Base-by-base conservation (phyloP, 2,113 vertebrate species). In the Zosterops lateralis region DNA sequence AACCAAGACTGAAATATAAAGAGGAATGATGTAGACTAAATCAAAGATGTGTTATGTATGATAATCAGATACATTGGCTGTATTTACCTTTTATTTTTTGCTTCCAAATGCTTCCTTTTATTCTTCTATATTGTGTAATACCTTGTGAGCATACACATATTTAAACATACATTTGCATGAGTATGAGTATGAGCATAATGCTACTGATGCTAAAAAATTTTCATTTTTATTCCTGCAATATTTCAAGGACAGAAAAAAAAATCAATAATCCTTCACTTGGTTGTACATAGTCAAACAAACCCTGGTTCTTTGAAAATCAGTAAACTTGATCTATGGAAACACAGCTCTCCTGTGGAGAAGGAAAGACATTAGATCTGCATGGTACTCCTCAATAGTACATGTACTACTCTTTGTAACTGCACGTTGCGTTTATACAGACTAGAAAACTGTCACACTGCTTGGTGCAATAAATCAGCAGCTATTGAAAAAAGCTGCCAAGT, bases 381-480 rank as follows among this genome's bases (percentile, higher is more conserved):
- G 6, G 8, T 74, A 28, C 31, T 66, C 11, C 36, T 92, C 48
- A 62, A 48, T 8, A 67, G 18, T 68, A 32, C 21, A 21, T 24
- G 14, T 47, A 38, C 25, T n/a, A 58, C 26, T 78, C 24, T 84
- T 58, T 66, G 71, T 87, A 77, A 72, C 44, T 76, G 26, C 48
- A 38, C 13, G 3, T 87, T 92, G 54, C 7, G 29, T 89, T 90
- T 93, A 62, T 61, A 65, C 19, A 84, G 32, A 83, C 42, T 53
- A 71, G 20, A 64, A 74, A 92, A 56, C 29, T 84, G 58, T 79
- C 70, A 82, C 47, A 34, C 22, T 47, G 28, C 50, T 90, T 87
- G 11, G 47, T 68, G 48, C 31, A 92, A 89, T 95, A 95, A 93
- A 96, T 96, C 86, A 96, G 56, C 24, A 92, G 54, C 66, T 87